Base-by-base conservation (phyloP, 2,797 vertebrate genomes). In the Hirundo rustica region DNA sequence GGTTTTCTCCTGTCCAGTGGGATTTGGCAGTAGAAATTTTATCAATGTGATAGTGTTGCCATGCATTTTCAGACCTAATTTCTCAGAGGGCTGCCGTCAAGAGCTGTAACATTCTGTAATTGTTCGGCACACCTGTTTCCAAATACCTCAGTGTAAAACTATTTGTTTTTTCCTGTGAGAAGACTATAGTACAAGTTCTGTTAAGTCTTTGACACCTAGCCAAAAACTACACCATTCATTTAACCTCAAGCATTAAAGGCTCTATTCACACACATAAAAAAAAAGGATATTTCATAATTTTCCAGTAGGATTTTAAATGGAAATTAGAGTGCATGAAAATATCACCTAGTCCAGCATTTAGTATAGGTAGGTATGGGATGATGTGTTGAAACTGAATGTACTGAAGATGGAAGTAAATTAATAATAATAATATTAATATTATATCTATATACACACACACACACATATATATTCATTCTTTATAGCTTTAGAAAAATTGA, bases 71-170 rank as follows among this genome's bases (percentile, higher is more conserved):
- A 95, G 94, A 96, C 78, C 92, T 92, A 87, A 67, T 88, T 96
- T 97, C 91, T 96, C 97, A 96, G 94, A 98, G 94, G 45, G 40
- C n/a, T 88, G 96, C 96, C 97, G 96, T 83, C 75, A 73, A 96
- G 95, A 96, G 95, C 94, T 95, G 96, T 97, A 96, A 95, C 95
- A 88, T 96, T 96, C 90, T 94, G 93, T 98, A 97, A 97, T 97
- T 98, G 97, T 97, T 97, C 86, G 3, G 92, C 96, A 97, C 98
- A 98, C 98, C 98, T 98, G 98, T 95, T 98, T 96, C 95, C 96
- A 96, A 98, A 97, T 96, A 98, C 97, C 97, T 98, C 97, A 97
- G 96, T 96, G 96, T 97, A 97, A 97, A 98, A 97, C 96, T 98
- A 98, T 98, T 98, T 98, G 97, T 97, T 98, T 98, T 97, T 97